These are phyloP conservation scores for Acrocephalus arundinaceus DNA, from an alignment of 2,113 vertebrate genomes.

Conservation along the genomic window DNA sequence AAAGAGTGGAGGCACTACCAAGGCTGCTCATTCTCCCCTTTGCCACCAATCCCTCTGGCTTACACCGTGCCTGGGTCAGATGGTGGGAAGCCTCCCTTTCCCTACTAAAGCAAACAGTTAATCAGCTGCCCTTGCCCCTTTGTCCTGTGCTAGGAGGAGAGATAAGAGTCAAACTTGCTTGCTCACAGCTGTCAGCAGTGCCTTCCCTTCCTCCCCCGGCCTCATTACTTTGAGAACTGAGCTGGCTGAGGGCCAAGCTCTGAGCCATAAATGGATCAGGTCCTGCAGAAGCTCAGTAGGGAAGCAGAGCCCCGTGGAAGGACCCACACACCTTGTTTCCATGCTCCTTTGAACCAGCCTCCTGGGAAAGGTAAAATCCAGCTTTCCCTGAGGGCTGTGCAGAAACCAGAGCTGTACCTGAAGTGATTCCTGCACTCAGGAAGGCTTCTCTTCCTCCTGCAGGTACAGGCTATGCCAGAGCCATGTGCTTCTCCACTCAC, in stretches of 20 bases:
- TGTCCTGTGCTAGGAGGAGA: not conserved
- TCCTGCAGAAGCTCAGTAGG: not conserved
- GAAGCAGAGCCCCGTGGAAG: not conserved
- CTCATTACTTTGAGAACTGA: not conserved
- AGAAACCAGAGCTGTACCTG: not conserved
- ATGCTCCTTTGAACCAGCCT: not conserved
- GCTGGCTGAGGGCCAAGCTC: not conserved
- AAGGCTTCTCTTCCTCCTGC: not conserved
- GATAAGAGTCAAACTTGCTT: conserved; percentile 16
- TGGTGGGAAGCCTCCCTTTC: conserved; percentile 3
- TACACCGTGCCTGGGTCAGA: not conserved
- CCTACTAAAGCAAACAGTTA: conserved; percentile 19
- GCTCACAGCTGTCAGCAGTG: not conserved
- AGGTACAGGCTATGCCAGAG: not conserved
- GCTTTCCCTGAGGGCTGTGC: not conserved
- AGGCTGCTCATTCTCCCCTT: not conserved
- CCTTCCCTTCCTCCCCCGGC: not conserved
- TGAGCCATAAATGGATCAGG: not conserved
- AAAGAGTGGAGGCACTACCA: not conserved
- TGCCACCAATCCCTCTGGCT: not conserved
- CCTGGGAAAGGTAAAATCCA: not conserved
- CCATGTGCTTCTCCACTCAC: accelerated
- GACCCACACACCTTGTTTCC: not conserved
- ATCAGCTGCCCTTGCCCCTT: conserved; percentile 4
- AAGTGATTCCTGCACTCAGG: not conserved